Evolutionary conservation across 1,140 invertebrate species (phyloP).

Genomic region (Trichogramma pretiosum): DNA sequence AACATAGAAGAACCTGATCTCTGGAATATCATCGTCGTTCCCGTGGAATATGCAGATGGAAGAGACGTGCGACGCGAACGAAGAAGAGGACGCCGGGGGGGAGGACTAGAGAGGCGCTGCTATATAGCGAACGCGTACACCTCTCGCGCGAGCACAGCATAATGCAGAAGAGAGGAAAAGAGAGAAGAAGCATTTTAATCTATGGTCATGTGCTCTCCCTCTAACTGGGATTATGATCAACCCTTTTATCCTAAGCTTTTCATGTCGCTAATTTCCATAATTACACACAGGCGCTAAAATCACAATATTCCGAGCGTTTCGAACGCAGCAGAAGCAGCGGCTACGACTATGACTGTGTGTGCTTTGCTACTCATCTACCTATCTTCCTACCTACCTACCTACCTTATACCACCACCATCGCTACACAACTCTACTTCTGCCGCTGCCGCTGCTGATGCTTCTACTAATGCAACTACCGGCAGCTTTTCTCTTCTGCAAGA

Average conservation of each 20-base stretch:
- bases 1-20: slow-evolving; percentile 20
- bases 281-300: slow-evolving; percentile 50
- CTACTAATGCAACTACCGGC: too few relatives aligned
- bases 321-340: neutral
- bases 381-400: too few relatives aligned
- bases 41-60: slow-evolving; percentile 26
- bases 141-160: too few relatives aligned
- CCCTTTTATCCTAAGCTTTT: slow-evolving; percentile 50
- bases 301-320: slow-evolving; percentile 43
- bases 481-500: too few relatives aligned
- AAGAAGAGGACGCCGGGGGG: slow-evolving; percentile 1
- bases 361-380: too few relatives aligned
- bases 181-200: slow-evolving; percentile 47
- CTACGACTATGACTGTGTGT: too few relatives aligned
- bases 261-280: slow-evolving; percentile 50
- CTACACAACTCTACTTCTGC: neutral
- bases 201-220: slow-evolving; percentile 40
- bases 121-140: too few relatives aligned
- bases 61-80: slow-evolving; percentile 4
- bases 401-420: too few relatives aligned
- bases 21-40: slow-evolving; percentile 20
- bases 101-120: neutral
- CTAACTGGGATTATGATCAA: slow-evolving; percentile 45
- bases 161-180: too few relatives aligned
- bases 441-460: neutral